Evolutionary conservation across 2,888 invertebrate genomes (phyloP).

Genomic region (Helicoverpa assulta): DNA sequence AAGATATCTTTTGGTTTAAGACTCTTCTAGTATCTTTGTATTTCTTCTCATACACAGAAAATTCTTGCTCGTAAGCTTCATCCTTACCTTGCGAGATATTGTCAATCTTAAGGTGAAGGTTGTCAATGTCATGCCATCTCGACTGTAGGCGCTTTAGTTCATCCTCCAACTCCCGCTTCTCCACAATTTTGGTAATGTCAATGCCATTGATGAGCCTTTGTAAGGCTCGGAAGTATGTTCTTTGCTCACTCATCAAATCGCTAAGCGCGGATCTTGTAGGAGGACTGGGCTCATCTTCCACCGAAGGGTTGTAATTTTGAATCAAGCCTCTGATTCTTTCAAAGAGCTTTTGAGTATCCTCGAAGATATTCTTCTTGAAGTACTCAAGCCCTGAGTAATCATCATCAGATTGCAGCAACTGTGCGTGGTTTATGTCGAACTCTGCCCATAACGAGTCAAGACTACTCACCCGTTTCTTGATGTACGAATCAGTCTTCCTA

Average conservation of each 20-base stretch:
- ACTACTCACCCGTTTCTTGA: too few species aligned
- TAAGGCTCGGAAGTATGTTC: constrained; percentile 36
- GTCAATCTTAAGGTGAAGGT: constrained; percentile 5
- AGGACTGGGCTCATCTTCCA: constrained; percentile 1
- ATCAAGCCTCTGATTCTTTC: constrained; percentile 5
- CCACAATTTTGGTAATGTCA: constrained; percentile 20
- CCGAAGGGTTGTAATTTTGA: constrained; percentile 1
- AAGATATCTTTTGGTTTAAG: constrained; percentile 4
- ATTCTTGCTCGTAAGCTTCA: constrained; percentile 5
- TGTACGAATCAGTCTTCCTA: constrained; percentile 2
- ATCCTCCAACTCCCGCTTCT: constrained; percentile 47
- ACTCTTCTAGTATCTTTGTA: too few species aligned
- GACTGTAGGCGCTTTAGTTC: constrained; percentile 13
- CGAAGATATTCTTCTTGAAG: constrained; percentile 10
- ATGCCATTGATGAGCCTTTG: constrained; percentile 15
- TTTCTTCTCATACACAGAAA: not conserved
- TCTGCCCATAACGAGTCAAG: constrained; percentile 18
- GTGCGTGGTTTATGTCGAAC: constrained; percentile 14
- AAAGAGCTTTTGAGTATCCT: not conserved
- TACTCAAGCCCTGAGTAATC: not conserved
- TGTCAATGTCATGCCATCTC: constrained; percentile 1
- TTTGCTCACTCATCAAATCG: constrained; percentile 17
- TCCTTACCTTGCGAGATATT: not conserved
- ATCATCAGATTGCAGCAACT: constrained; percentile 6
- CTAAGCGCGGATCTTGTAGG: not conserved